Evolutionary conservation across 2,113 vertebrate species (phyloP).

Genomic region (Brachypteracias leptosomus): DNA sequence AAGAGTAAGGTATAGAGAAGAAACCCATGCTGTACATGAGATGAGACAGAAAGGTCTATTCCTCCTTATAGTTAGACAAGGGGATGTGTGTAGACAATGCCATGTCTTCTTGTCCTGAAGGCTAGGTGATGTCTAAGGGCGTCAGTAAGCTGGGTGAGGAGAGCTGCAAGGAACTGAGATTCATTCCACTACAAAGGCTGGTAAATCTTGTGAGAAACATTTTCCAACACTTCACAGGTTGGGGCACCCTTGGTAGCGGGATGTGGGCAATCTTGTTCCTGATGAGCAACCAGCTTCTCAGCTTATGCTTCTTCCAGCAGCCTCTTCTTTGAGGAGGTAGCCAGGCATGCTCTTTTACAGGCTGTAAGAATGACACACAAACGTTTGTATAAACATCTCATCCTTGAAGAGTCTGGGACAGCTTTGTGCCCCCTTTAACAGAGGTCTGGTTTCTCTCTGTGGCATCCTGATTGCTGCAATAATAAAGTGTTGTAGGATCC

Average conservation of each 20-base stretch:
- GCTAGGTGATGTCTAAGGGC: not conserved
- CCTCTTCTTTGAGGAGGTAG: not conserved
- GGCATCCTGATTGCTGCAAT: not conserved
- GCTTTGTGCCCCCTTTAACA: not conserved
- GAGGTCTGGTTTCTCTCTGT: not conserved
- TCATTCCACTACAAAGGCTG: not conserved
- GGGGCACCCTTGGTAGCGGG: not conserved
- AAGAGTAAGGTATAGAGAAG: not conserved
- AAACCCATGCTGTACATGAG: not conserved
- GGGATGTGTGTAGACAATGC: not conserved
- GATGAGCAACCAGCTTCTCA: not conserved
- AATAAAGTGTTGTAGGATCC: not conserved
- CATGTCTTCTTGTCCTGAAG: not conserved
- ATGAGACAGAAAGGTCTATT: not conserved
- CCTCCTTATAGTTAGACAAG: not conserved
- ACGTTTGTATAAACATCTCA: not conserved
- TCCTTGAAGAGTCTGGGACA: not conserved
- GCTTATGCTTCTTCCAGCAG: not conserved
- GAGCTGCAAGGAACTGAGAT: not conserved
- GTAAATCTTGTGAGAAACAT: not conserved
- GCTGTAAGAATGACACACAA: not conserved
- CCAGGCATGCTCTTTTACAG: not conserved
- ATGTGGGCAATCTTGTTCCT: not conserved
- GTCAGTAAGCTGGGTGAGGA: not conserved
- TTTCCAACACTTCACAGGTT: not conserved